phyloP scores from a whole-genome alignment of 37 sponge, comb jelly and placozoan genomes.

The Lycopodina hypogea region DNA sequence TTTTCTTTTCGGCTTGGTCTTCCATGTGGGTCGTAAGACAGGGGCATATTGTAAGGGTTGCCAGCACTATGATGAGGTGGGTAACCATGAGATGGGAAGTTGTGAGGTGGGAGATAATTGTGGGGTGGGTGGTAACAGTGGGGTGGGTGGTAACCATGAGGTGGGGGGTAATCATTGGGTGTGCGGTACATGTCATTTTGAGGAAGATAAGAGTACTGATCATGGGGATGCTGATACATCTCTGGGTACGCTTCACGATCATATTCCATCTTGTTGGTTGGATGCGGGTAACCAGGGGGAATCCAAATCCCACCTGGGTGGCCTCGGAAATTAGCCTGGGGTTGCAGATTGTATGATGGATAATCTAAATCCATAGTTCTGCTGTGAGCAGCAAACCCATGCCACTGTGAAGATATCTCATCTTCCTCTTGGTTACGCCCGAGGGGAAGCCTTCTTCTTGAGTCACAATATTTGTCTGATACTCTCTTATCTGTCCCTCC shows the following conservation, averaged over 20 bases:
- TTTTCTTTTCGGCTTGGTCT: neutral
- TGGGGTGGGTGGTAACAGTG: neutral
- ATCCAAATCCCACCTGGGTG: neutral
- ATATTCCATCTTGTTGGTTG: neutral
- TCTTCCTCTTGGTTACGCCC: too few species aligned
- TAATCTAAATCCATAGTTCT: too few species aligned
- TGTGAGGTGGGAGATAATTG: neutral
- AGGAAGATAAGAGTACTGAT: neutral
- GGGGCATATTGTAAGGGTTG: neutral
- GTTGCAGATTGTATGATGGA: neutral
- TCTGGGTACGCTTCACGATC: neutral
- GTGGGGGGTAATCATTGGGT: neutral
- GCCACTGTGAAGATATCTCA: too few species aligned
- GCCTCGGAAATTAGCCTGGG: neutral
- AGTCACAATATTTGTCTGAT: neutral
- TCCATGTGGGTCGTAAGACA: neutral
- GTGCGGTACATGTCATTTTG: slow-evolving; percentile 6
- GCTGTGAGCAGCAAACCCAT: too few species aligned
- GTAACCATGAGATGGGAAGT: neutral
- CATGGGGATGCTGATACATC: neutral
- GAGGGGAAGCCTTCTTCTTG: too few species aligned
- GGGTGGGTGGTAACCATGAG: neutral
- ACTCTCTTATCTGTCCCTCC: neutral
- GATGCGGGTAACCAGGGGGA: neutral
- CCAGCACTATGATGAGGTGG: neutral